These are phyloP conservation scores for Acestrorhynchus altus DNA, from an alignment of 2,797 vertebrate species.

Conservation along the genomic window DNA sequence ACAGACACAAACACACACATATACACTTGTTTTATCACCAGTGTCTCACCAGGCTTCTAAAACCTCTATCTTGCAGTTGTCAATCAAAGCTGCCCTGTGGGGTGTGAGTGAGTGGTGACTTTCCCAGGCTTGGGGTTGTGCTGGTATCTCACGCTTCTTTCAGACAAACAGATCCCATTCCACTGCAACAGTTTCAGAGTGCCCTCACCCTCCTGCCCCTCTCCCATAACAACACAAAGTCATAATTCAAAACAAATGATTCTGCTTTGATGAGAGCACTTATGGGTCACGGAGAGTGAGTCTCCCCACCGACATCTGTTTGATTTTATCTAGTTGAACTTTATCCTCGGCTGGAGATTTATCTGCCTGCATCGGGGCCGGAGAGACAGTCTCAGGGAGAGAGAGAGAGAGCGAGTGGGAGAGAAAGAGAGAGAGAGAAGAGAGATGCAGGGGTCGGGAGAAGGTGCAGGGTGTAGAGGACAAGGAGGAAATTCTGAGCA, in stretches of 20 bases:
- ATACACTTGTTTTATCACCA: not conserved
- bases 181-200: slow-evolving; percentile 87
- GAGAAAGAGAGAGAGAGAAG: slow-evolving; percentile 55
- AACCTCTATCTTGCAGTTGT: slow-evolving; percentile 81
- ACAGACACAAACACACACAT: not conserved
- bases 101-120: slow-evolving; percentile 79
- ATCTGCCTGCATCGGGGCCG: slow-evolving; percentile 91
- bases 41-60: not conserved
- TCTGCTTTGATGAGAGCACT: slow-evolving; percentile 98
- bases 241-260: slow-evolving; percentile 99
- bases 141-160: slow-evolving; percentile 89
- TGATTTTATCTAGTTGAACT: slow-evolving; percentile 99
- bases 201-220: slow-evolving; percentile 75
- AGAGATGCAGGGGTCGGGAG: slow-evolving; percentile 2
- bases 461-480: slow-evolving; percentile 6
- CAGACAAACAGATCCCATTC: slow-evolving; percentile 99
- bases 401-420: slow-evolving; percentile 51
- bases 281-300: slow-evolving; percentile 94
- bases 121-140: slow-evolving; percentile 87
- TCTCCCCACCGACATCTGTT: slow-evolving; percentile 97
- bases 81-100: slow-evolving; percentile 85
- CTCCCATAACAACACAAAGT: slow-evolving; percentile 99
- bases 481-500: not conserved
- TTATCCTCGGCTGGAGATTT: slow-evolving; percentile 97
- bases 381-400: slow-evolving; percentile 31